A percentile compares a stretch with the other conserved stretches of the same genome.
These are phyloP conservation scores for Athene noctua DNA, from an alignment of 2,113 vertebrate species.

Conservation along the genomic window DNA sequence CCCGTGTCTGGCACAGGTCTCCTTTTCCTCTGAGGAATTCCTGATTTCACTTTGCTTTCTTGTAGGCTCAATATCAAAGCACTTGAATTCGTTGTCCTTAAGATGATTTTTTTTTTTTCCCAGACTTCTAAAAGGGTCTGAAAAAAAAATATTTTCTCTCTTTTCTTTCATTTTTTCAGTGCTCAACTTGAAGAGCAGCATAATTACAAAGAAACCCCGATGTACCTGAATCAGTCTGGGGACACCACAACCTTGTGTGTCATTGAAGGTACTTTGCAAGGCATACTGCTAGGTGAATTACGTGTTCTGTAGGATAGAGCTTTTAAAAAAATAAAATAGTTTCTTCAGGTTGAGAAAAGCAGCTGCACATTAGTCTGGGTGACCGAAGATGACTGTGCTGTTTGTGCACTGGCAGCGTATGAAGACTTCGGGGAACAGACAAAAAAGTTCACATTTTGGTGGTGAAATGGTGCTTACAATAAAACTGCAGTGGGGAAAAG, in stretches of 20 bases:
- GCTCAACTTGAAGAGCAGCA: slow-evolving; percentile 59
- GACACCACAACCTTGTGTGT: slow-evolving; percentile 45
- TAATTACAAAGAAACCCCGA: slow-evolving; percentile 60
- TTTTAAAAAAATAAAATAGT: background rate
- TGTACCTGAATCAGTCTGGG: slow-evolving; percentile 57
- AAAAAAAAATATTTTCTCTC: background rate
- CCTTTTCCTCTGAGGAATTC: background rate
- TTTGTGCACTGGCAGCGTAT: background rate
- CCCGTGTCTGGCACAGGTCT: background rate
- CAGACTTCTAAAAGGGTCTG: background rate
- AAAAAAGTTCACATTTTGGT: background rate
- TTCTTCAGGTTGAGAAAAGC: background rate
- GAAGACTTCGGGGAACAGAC: background rate
- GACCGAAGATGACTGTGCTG: background rate
- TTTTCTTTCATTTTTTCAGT: slow-evolving; percentile 52
- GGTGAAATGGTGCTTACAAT: background rate
- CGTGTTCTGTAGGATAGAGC: background rate
- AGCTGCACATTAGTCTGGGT: background rate
- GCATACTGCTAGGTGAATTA: slow-evolving; percentile 31
- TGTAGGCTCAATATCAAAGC: background rate
- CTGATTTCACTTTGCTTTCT: background rate
- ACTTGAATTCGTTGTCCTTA: background rate
- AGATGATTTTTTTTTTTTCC: background rate
- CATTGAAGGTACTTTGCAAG: slow-evolving; percentile 47
- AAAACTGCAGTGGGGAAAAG: background rate